phyloP scores from a whole-genome alignment of 2,113 vertebrate species.

The Dipodomys ordii region DNA sequence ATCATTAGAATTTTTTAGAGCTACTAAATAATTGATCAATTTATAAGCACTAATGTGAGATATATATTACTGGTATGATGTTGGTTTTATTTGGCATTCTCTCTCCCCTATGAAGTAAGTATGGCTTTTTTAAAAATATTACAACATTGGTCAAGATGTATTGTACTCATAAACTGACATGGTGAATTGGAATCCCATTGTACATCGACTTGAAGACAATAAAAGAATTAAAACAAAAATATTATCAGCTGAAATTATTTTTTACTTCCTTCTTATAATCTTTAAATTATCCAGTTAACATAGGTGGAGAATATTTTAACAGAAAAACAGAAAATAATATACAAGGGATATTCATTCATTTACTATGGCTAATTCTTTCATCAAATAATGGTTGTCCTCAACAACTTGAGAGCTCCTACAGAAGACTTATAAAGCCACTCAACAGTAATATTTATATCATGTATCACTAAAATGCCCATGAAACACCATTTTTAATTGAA shows the following conservation, averaged over 20 bases:
- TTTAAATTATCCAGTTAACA: background rate
- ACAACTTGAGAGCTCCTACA: background rate
- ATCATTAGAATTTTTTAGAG: background rate
- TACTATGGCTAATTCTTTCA: background rate
- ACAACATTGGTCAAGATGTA: too few species aligned
- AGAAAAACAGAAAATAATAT: background rate
- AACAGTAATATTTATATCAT: background rate
- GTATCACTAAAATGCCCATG: background rate
- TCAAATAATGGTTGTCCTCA: background rate
- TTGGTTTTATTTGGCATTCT: constrained; percentile 27
- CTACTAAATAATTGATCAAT: constrained; percentile 8
- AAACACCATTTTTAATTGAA: background rate
- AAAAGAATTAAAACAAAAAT: too few species aligned
- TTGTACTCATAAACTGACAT: too few species aligned
- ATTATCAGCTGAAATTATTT: background rate
- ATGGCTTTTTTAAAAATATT: background rate
- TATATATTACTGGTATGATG: background rate
- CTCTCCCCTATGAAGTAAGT: background rate
- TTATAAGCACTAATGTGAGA: background rate
- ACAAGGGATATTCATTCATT: background rate
- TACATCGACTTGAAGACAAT: too few species aligned
- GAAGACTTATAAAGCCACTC: background rate
- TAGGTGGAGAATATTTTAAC: background rate
- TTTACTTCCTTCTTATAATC: background rate
- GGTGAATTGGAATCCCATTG: too few species aligned